phyloP scores from a whole-genome alignment of 2,113 vertebrate genomes.

The Nipponia nippon region DNA sequence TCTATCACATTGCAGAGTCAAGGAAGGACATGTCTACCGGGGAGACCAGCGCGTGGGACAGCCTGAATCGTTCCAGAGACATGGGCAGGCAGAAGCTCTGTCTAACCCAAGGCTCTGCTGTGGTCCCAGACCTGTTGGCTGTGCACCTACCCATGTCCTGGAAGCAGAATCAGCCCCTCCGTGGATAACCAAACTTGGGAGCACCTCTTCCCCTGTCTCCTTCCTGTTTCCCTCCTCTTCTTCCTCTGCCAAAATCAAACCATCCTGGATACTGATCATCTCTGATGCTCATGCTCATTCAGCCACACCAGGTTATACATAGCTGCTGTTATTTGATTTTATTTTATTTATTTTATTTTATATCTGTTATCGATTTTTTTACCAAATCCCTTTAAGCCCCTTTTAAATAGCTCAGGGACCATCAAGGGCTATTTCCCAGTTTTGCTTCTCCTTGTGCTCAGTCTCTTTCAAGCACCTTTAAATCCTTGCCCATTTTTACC shows the following conservation, averaged over 20 bases:
- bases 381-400: slow-evolving; percentile 55
- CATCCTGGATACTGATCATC: background rate
- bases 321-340: background rate
- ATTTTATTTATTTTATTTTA: background rate
- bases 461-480: slow-evolving; percentile 52
- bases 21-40: background rate
- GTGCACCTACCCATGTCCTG: background rate
- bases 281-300: background rate
- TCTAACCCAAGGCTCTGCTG: background rate
- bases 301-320: background rate
- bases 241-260: slow-evolving; percentile 40
- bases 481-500: background rate
- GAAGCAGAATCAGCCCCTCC: background rate
- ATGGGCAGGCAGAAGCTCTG: background rate
- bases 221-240: background rate
- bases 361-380: slow-evolving; percentile 18
- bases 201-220: background rate
- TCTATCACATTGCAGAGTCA: background rate
- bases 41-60: background rate
- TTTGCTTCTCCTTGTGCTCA: slow-evolving; percentile 45
- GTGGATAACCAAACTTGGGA: background rate
- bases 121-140: background rate
- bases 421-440: slow-evolving; percentile 36
- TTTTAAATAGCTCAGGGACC: slow-evolving; percentile 56
- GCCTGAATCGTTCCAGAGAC: background rate